Conservation (phyloP, 2,113 vertebrate genomes). For the Clinocottus analis region DNA sequence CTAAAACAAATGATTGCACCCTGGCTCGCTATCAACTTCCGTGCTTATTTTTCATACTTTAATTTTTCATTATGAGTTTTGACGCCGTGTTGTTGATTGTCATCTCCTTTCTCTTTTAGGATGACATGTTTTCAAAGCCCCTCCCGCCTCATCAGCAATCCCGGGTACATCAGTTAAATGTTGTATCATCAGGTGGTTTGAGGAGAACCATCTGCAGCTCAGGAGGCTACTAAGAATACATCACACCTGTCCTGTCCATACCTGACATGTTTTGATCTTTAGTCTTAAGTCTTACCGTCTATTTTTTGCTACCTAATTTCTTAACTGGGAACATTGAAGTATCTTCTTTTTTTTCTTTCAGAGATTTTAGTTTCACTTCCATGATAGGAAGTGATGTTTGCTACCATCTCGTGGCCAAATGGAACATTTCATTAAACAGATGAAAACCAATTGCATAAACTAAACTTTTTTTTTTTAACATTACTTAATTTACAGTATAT, state of each 20-base stretch:
- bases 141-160: background rate
- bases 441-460: background rate
- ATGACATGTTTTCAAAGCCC: constrained; percentile 4
- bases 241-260: background rate
- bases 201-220: constrained; percentile 9
- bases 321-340: background rate
- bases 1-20: background rate
- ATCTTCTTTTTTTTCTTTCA: background rate
- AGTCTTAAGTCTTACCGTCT: background rate
- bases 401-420: constrained; percentile 53
- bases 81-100: background rate
- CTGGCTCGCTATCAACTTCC: no score
- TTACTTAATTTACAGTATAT: background rate
- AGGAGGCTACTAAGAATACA: background rate
- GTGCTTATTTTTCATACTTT: background rate
- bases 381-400: constrained; percentile 6
- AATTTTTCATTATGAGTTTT: background rate
- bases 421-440: background rate
- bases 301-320: background rate
- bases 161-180: background rate
- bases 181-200: background rate
- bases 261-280: background rate
- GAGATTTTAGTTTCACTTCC: background rate
- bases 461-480: background rate
- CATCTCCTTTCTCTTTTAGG: background rate